These are phyloP conservation scores for Poecilia gillii DNA, from an alignment of 2,797 vertebrate genomes.

Conservation along the genomic window DNA sequence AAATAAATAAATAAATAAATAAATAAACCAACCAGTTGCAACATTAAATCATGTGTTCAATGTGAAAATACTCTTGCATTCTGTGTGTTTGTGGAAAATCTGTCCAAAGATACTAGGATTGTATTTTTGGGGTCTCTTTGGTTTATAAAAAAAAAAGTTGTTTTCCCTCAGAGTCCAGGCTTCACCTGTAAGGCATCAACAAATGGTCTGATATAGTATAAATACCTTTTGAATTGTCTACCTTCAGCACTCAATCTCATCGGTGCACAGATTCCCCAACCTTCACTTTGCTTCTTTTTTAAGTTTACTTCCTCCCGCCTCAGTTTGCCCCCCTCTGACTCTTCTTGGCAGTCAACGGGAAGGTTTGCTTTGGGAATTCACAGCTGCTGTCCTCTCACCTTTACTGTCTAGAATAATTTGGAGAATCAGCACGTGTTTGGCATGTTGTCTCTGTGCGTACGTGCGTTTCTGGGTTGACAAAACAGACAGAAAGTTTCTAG, in stretches of 20 bases:
- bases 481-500: neutral
- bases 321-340: slow-evolving; percentile 25
- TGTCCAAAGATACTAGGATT: neutral
- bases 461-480: slow-evolving; percentile 13
- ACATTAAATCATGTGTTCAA: neutral
- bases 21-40: too few species aligned
- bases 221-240: slow-evolving; percentile 24
- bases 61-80: neutral
- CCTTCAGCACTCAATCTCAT: slow-evolving; percentile 29
- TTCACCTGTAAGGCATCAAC: slow-evolving; percentile 25
- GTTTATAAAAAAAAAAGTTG: slow-evolving; percentile 50
- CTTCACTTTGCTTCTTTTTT: slow-evolving; percentile 33
- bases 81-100: neutral
- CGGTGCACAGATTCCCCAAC: slow-evolving; percentile 34
- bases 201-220: slow-evolving; percentile 35
- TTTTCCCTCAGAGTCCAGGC: slow-evolving; percentile 45
- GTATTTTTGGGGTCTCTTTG: neutral
- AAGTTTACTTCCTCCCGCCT: slow-evolving; percentile 21
- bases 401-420: slow-evolving; percentile 48
- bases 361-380: slow-evolving; percentile 52
- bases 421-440: slow-evolving; percentile 35
- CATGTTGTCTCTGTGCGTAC: slow-evolving; percentile 27
- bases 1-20: too few species aligned
- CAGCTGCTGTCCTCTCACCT: slow-evolving; percentile 55
- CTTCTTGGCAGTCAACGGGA: slow-evolving; percentile 59